These are phyloP conservation scores for Brenthis daphne DNA, from an alignment of 2,888 invertebrate genomes.

Conservation along the genomic window DNA sequence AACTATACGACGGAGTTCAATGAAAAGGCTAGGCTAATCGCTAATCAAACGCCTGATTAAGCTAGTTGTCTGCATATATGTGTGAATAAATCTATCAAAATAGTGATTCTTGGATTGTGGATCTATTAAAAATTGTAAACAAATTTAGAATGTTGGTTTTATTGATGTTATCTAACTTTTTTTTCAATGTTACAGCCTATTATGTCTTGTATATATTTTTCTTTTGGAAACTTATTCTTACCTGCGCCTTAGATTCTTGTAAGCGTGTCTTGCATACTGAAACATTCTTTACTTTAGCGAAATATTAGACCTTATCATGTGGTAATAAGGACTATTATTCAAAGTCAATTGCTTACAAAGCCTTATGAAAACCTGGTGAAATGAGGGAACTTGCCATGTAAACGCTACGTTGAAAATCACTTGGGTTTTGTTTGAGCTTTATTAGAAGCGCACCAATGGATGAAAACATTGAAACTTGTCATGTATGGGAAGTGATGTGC, in stretches of 20 bases:
- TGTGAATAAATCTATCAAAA: too few relatives aligned
- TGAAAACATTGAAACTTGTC: conserved; percentile 18
- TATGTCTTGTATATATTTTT: conserved; percentile 20
- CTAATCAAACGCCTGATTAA: too few relatives aligned
- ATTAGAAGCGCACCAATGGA: conserved; percentile 29
- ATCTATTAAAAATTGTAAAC: too few relatives aligned
- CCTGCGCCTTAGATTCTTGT: conserved; percentile 30
- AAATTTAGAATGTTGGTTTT: too few relatives aligned
- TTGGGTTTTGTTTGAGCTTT: conserved; percentile 32
- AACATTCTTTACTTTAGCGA: conserved; percentile 12
- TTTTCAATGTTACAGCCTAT: neutral
- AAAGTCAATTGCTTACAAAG: conserved; percentile 8
- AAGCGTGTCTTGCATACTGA: conserved; percentile 34
- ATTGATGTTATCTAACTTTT: too few relatives aligned
- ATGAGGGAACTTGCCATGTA: conserved; percentile 27
- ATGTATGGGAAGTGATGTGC: neutral
- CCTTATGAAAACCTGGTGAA: conserved; percentile 33
- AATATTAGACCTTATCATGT: conserved; percentile 5
- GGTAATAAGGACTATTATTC: conserved; percentile 13
- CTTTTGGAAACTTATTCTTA: conserved; percentile 28
- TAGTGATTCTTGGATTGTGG: too few relatives aligned
- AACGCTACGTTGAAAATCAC: conserved; percentile 36
- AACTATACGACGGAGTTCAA: too few relatives aligned
- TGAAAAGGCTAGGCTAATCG: too few relatives aligned
- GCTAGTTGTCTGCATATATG: too few relatives aligned